Conservation (phyloP, 2,797 vertebrate genomes). For the Poecilia picta region DNA sequence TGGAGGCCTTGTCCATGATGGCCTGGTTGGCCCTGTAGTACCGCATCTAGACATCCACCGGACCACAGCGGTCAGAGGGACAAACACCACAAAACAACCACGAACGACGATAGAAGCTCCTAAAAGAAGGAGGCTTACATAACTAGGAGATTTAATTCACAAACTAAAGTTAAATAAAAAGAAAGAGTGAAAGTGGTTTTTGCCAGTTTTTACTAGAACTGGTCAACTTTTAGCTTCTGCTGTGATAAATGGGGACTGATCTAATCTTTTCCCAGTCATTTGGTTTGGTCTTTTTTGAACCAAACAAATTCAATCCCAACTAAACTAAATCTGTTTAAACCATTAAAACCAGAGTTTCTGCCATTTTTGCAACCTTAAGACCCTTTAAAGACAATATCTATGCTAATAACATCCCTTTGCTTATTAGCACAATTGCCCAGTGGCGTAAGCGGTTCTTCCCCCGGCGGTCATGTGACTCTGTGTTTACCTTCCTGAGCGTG, state of each 20-base stretch:
- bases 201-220: no score
- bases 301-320: no score
- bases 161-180: no score
- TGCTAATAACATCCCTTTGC: not conserved
- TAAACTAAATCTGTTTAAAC: no score
- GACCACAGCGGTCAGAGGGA: not conserved
- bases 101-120: not conserved
- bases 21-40: conserved; percentile 89
- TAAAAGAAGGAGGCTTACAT: not conserved
- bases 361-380: no score
- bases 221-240: no score
- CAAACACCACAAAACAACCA: not conserved
- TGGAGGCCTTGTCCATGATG: conserved; percentile 96
- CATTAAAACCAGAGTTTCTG: no score
- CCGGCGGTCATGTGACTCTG: not conserved
- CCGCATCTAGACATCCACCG: conserved; percentile 81
- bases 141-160: not conserved
- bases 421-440: no score
- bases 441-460: not conserved
- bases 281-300: no score
- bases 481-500: conserved; percentile 88
- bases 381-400: not conserved
- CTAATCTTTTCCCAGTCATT: no score
- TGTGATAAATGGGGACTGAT: no score
- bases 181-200: no score